A percentile compares a stretch with the other conserved stretches of the same genome.
These are phyloP conservation scores for Coptotermes formosanus DNA, from an alignment of 1,140 invertebrate species.

Conservation along the genomic window DNA sequence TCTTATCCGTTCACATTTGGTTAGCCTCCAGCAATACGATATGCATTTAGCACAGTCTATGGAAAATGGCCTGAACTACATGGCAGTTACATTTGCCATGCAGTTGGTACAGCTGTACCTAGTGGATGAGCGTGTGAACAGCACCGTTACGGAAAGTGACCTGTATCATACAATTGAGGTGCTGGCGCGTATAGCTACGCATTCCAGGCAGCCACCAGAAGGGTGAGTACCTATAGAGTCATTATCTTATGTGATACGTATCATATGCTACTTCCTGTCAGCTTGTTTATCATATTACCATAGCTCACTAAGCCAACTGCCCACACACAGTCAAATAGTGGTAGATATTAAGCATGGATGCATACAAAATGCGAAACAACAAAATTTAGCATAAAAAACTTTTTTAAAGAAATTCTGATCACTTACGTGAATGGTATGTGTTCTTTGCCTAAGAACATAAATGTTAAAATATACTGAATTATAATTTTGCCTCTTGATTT, in stretches of 20 bases:
- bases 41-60: conserved; percentile 79
- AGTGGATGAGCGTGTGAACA: conserved; percentile 79
- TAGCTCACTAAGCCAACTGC: no score
- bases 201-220: conserved; percentile 75
- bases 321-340: no score
- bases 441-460: no score
- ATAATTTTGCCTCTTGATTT: no score
- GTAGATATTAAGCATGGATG: no score
- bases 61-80: conserved; percentile 81
- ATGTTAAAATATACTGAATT: no score
- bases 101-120: conserved; percentile 86
- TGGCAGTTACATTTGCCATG: conserved; percentile 86
- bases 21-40: conserved; percentile 78
- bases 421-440: no score
- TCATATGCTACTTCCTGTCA: no score
- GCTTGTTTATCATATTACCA: no score
- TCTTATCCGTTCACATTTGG: conserved; percentile 71
- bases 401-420: no score
- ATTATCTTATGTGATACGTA: neutral
- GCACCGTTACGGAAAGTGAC: conserved; percentile 78
- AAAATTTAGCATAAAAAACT: no score
- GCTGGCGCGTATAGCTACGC: conserved; percentile 68
- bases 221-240: conserved; percentile 53
- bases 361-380: no score
- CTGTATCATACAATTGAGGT: conserved; percentile 82